Evolutionary conservation across 2,113 vertebrate genomes (phyloP), one percentile per base, ranked within the genome.

Genomic region (Notarius lentiginosus): DNA sequence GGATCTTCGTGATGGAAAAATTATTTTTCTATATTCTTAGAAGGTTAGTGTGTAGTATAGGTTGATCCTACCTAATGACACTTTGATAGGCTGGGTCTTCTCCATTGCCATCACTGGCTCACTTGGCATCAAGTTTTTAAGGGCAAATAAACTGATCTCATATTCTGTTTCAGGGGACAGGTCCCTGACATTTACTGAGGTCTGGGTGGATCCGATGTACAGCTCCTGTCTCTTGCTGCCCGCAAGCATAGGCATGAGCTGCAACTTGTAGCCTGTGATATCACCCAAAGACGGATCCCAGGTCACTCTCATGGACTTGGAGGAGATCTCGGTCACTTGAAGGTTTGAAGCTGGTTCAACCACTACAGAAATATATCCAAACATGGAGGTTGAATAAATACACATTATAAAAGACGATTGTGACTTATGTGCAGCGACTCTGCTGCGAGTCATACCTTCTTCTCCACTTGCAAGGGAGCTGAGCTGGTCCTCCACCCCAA

Each of bases 111-210:
- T 92, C 83, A 97, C 41, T 18, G 97, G 93, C 79, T 99, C 97
- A 90, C 98, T 99, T 68, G 97, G 95, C 34, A 94, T 96, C 91
- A 99, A 90, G 79, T 96, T 97, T 92, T 97, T 98, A 92, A 99
- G 95, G 60, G 98, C 97, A 55, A 93, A 98, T 88, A 99, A 94
- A 82, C 92, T 98, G 89, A 99, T 97, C 91, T 99, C 97, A 90
- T 99, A 99, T 76, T 97, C 96, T 0, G 96, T 99, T 92, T 99
- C 98, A 15, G 98, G 95, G 63, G 96, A 96, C 86, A 99, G 96
- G 92, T 99, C 97, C 66, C 97, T 96, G n/a, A 98, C 94, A 80
- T 96, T 97, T 83, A 98, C 95, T 1, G 92, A 95, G 53, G 96
- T 98, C 17, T 96, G 97, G 15, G 95, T 95, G 79, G 96, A 92